Base-by-base conservation (phyloP, 2,113 vertebrate genomes). In the Microcebus jonahi region DNA sequence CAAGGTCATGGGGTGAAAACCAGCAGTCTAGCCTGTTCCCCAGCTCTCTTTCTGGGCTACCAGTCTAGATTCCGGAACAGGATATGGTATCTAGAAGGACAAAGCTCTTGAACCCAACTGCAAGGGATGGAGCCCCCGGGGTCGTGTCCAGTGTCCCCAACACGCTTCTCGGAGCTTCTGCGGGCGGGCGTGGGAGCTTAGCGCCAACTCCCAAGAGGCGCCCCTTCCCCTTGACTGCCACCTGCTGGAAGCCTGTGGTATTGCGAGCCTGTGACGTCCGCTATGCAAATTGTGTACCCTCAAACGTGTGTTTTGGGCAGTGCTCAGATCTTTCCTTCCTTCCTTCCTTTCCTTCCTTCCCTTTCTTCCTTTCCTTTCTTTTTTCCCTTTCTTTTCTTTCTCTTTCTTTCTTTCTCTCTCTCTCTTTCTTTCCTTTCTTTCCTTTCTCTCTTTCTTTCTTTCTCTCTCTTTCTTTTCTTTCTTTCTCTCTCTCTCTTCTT, bases 311-410 rank as follows among this genome's bases (percentile, higher is more conserved):
- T 7, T 39, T 17, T 7, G 15, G 12, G 34, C 82, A 77, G 48
- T 12, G 31, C 14, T 25, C 29, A 27, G 42, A 45, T 45, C 42
- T 45, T 45, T 45, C n/a, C n/a, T n/a, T n/a, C n/a, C n/a, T n/a
- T n/a, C n/a, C 42, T 45, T 45, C 0, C 7, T 45, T 45, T 45
- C 1, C 7, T 45, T 45, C 5, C 42, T 42, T 42, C 5, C 42
- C 5, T 42, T 42, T 42, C 42, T 42, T 42, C 42, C 42, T 42
- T 42, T 45, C 6, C 6, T 45, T 45, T 8, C 6, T 7, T 45
- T 1, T 8, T 8, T 45, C 4, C 6, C 8, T 8, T 8, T 8
- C 1, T 45, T 1, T 8, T 7, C 1, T 8, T 1, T 45, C 8
- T 1, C 5, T 8, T 45, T 8, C 5, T 7, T 5, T 8, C 5